These are phyloP conservation scores for Helleia helle DNA, from an alignment of 2,888 invertebrate species.

Conservation along the genomic window DNA sequence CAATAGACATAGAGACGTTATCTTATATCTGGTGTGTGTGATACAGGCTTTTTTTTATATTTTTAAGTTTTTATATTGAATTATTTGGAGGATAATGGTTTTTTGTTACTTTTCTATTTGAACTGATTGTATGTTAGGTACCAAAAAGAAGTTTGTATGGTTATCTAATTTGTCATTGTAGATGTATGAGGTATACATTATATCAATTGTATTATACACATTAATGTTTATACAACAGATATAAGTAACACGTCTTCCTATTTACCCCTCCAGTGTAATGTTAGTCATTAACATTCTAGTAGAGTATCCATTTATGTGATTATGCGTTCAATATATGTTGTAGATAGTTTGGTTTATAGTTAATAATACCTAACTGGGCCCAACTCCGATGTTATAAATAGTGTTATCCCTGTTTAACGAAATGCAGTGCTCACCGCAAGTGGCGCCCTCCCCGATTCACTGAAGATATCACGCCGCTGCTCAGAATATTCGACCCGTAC, in stretches of 20 bases:
- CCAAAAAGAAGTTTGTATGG: no score
- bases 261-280: neutral
- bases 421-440: slow-evolving; percentile 82
- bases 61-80: neutral
- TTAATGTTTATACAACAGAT: no score
- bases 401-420: slow-evolving; percentile 25
- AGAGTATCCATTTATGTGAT: slow-evolving; percentile 18
- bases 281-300: slow-evolving; percentile 13
- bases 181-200: no score
- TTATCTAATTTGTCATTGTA: no score
- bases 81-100: neutral
- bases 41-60: no score
- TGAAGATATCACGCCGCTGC: slow-evolving; percentile 84
- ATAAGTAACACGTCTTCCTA: slow-evolving; percentile 10
- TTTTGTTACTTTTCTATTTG: no score
- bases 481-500: slow-evolving; percentile 84
- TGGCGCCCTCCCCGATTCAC: slow-evolving; percentile 89
- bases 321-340: slow-evolving; percentile 26
- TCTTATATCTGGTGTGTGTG: no score
- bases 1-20: no score
- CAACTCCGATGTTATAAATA: neutral
- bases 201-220: no score
- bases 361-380: neutral
- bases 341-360: slow-evolving; percentile 27
- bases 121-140: no score